phyloP scores from a whole-genome alignment of 2,113 vertebrate genomes.

The Rhegmatorhina hoffmannsi region DNA sequence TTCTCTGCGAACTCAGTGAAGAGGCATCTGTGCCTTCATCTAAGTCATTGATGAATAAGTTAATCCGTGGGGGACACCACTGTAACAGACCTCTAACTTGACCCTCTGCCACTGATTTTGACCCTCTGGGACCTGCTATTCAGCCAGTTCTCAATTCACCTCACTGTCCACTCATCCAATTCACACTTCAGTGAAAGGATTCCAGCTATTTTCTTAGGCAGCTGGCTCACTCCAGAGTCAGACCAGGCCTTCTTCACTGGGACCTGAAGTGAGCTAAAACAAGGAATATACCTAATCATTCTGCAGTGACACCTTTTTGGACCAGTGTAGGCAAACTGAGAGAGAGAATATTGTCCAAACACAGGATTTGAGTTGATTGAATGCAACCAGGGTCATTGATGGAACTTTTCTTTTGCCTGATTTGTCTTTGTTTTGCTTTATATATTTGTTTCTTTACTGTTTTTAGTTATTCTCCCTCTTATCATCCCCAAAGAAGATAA shows the following conservation, averaged over 20 bases:
- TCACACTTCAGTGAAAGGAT: neutral
- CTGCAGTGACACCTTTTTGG: neutral
- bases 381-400: neutral
- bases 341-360: neutral
- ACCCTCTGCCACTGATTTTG: neutral
- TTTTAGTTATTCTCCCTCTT: neutral
- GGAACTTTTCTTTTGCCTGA: neutral
- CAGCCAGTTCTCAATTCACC: neutral
- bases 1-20: neutral
- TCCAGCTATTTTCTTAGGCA: neutral
- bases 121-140: neutral
- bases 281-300: neutral
- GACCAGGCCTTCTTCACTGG: neutral
- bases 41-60: neutral
- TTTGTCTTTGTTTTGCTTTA: neutral
- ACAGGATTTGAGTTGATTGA: neutral
- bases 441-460: neutral
- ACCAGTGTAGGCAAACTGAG: neutral
- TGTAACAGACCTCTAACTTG: neutral
- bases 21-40: neutral
- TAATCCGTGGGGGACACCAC: neutral
- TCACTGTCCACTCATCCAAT: neutral
- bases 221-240: neutral
- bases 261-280: neutral
- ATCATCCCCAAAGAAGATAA: neutral